These are phyloP conservation scores for Neosalanx taihuensis DNA, from an alignment of 2,797 vertebrate species.

Conservation along the genomic window DNA sequence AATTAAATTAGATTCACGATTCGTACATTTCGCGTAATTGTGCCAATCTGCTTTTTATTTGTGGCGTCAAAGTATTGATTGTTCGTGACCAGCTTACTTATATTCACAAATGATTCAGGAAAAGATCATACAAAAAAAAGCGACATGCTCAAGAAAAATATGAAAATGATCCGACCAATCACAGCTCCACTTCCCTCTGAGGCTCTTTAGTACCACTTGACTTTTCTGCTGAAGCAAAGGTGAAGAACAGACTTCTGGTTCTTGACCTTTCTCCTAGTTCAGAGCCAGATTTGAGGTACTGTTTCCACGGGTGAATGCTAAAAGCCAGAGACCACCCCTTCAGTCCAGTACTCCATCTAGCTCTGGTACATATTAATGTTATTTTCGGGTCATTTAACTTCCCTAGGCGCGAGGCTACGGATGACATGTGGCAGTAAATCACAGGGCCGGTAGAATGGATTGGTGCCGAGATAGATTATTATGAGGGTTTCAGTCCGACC, in stretches of 20 bases:
- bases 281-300: constrained; percentile 68
- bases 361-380: constrained; percentile 69
- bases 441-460: constrained; percentile 66
- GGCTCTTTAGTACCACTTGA: constrained; percentile 20
- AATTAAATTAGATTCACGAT: no score
- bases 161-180: no score
- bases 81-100: no score
- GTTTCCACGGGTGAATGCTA: constrained; percentile 69
- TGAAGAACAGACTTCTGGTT: constrained; percentile 64
- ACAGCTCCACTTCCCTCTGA: constrained; percentile 8
- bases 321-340: constrained; percentile 72
- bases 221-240: constrained; percentile 33
- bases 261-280: constrained; percentile 71
- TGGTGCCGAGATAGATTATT: constrained; percentile 69
- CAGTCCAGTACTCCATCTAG: constrained; percentile 60
- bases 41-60: no score
- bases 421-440: constrained; percentile 73
- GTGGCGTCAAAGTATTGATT: no score
- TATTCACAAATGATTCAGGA: no score
- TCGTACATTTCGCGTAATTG: no score
- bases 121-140: no score
- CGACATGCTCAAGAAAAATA: no score
- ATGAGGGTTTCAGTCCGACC: constrained; percentile 66
- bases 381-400: constrained; percentile 79
- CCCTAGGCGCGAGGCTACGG: constrained; percentile 61